phyloP scores from a whole-genome alignment of 2,113 vertebrate genomes.

The Cygnus atratus region DNA sequence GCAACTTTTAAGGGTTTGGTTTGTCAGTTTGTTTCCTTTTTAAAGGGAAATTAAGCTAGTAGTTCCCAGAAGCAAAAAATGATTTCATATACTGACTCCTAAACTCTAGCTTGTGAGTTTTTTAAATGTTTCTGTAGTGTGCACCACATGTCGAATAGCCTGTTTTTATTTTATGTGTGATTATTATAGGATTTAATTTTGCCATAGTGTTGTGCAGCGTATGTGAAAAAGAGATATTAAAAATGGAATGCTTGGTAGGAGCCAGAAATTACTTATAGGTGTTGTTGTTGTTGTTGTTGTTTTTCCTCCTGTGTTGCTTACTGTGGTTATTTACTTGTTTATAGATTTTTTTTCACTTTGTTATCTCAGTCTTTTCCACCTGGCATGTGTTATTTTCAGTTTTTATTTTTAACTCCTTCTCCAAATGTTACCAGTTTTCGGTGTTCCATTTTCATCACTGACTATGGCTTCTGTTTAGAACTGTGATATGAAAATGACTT shows the following conservation, averaged over 20 bases:
- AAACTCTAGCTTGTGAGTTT: not conserved
- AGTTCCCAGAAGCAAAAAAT: not conserved
- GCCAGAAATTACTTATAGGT: not conserved
- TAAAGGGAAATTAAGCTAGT: not conserved
- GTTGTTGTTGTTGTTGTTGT: too few relatives aligned
- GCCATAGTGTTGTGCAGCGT: not conserved
- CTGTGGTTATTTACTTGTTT: not conserved
- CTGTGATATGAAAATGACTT: not conserved
- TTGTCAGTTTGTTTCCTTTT: not conserved
- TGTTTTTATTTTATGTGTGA: not conserved
- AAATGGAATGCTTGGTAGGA: not conserved
- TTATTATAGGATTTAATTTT: not conserved
- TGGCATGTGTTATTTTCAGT: not conserved
- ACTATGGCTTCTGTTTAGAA: not conserved
- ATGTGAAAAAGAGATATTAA: not conserved
- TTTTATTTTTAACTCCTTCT: not conserved
- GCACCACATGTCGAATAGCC: not conserved
- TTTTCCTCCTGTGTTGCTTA: not conserved
- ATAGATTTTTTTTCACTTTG: not conserved
- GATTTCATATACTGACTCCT: not conserved
- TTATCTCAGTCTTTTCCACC: not conserved
- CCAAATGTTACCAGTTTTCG: not conserved
- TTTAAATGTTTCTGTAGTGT: not conserved
- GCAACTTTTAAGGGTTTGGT: not conserved
- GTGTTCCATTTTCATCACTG: not conserved